Evolutionary conservation across 2,888 invertebrate species (phyloP).

Genomic region (Yponomeuta sedellus): DNA sequence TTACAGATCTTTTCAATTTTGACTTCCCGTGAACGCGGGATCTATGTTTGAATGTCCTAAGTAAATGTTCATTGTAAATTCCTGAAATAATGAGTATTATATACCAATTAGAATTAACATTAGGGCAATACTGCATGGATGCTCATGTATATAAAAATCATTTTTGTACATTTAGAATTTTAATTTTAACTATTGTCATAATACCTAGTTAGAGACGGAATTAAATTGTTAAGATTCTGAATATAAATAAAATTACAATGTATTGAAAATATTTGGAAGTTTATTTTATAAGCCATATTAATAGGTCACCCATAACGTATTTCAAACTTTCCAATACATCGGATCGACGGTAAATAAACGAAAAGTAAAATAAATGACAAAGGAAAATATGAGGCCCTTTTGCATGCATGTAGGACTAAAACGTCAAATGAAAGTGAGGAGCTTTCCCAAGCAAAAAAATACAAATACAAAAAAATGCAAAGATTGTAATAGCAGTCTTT

Average conservation of each 20-base stretch:
- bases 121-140: conserved; percentile 56
- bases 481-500: conserved; percentile 10
- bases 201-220: conserved; percentile 60
- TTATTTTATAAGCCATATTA: background rate
- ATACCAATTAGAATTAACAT: conserved; percentile 53
- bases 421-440: conserved; percentile 1
- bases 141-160: conserved; percentile 64
- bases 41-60: conserved; percentile 32
- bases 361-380: background rate
- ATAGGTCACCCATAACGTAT: too few species aligned
- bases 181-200: conserved; percentile 65
- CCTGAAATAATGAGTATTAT: conserved; percentile 42
- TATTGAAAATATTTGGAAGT: conserved; percentile 26
- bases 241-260: conserved; percentile 62
- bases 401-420: background rate
- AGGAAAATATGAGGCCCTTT: background rate
- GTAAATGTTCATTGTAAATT: conserved; percentile 58
- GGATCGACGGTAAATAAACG: too few species aligned
- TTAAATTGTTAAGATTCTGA: conserved; percentile 68
- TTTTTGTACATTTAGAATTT: conserved; percentile 73
- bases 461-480: too few species aligned
- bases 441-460: conserved; percentile 5
- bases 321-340: too few species aligned
- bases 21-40: background rate
- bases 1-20: conserved; percentile 6